Percentiles rank a stretch among this genome's conserved stretches.
phyloP scores from a whole-genome alignment of 2,797 vertebrate species.

The Leuciscus waleckii region DNA sequence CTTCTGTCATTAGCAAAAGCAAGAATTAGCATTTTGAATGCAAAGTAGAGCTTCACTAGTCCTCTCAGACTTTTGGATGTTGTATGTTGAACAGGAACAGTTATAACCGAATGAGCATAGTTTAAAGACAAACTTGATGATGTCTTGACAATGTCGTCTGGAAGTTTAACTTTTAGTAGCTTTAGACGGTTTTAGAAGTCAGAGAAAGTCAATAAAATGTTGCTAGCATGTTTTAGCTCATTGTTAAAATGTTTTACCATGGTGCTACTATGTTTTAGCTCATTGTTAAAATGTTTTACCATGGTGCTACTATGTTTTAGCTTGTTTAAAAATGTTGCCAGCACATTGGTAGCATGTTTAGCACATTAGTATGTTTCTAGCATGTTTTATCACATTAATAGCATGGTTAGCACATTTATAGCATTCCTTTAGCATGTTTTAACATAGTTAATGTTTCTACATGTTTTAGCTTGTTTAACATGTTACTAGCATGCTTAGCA shows the following conservation, averaged over 20 bases:
- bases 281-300: not conserved
- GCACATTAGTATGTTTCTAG: not conserved
- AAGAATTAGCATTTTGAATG: not conserved
- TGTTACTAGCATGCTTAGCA: too few species aligned
- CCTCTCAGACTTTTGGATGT: not conserved
- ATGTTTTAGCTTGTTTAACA: not conserved
- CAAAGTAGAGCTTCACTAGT: not conserved
- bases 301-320: not conserved
- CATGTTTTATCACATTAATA: not conserved
- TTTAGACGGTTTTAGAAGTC: not conserved
- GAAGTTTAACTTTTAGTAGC: not conserved
- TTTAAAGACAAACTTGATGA: not conserved
- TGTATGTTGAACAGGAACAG: not conserved
- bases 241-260: not conserved
- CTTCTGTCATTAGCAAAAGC: not conserved
- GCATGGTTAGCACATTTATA: too few species aligned
- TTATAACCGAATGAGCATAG: not conserved
- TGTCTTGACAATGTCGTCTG: not conserved
- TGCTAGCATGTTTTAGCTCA: not conserved
- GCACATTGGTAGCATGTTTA: not conserved
- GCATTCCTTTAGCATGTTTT: too few species aligned
- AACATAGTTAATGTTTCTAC: not conserved
- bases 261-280: not conserved
- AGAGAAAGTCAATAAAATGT: not conserved
- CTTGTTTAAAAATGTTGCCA: not conserved